Evolutionary conservation across 2,888 invertebrate species (phyloP), one percentile per base, ranked within the genome.

Genomic region (Trachelus tabidus): DNA sequence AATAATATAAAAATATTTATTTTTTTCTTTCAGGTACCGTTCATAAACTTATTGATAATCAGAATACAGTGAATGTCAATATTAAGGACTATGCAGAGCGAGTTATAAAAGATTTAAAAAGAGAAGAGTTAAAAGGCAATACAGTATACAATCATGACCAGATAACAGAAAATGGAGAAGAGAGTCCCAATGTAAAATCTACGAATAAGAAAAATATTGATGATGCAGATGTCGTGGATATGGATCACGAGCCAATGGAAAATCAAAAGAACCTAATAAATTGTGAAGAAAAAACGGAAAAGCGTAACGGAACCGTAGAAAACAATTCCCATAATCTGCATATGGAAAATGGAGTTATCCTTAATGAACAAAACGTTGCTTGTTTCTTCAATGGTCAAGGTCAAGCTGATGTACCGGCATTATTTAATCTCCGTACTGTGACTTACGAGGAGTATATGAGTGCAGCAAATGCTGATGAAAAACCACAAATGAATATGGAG

Each of bases 381-480:
- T 77, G 77, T 75, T n/a, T 83, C 11, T 75, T 81, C 15, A 88
- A 89, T 69, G 87, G 86, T 34, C 83, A 84, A n/a, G 87, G 86
- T 34, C 83, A 84, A n/a, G 75, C 83, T 75, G 82, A 84, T 68
- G 78, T 78, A 12, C 74, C 81, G 12, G 80, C 82, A n/a, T 83
- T 89, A 71, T 78, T 82, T 11, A 86, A 86, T 81, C 76, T 86
- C 1, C 86, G 86, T 30, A 84, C 87, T 1, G 76, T 90, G 68
- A 86, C 80, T 69, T 91, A 90, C 73, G 89, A 90, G 15, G 89
- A 90, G 73, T 91, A 90, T 69, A 87, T 90, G 84, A 87, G 85
- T 34, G 56, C 9, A 23, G 85, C 85, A 30, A 76, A 73, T 33
- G 35, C 78, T 33, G 75, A 77, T 69, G 71, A 31, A 34, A 56